phyloP scores from a whole-genome alignment of 2,888 invertebrate genomes.

The Maniola hyperantus region DNA sequence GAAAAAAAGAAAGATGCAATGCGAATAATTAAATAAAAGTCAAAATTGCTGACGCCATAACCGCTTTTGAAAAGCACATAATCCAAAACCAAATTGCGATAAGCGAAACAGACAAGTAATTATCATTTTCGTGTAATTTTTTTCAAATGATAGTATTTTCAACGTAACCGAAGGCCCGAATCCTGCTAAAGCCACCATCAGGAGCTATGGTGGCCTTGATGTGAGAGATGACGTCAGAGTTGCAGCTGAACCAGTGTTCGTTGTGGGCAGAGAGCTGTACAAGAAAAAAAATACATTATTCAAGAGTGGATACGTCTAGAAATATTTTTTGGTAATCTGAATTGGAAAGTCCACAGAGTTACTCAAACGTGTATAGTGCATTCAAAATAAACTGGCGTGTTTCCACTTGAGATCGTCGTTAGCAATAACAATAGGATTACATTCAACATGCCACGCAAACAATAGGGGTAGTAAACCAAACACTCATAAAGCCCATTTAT shows the following conservation, averaged over 20 bases:
- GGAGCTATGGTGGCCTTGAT: constrained; percentile 83
- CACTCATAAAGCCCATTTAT: no score
- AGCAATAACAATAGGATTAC: no score
- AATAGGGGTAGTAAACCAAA: no score
- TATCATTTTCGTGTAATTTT: background rate
- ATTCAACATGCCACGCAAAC: no score
- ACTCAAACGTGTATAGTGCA: no score
- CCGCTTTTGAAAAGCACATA: constrained; percentile 2
- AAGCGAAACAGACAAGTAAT: background rate
- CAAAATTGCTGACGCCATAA: background rate
- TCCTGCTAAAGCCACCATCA: constrained; percentile 84
- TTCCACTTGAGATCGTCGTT: no score
- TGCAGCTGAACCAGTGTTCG: constrained; percentile 74
- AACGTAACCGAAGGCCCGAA: constrained; percentile 70
- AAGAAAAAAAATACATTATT: background rate
- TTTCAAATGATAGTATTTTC: constrained; percentile 27
- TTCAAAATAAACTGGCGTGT: no score
- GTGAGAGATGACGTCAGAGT: constrained; percentile 71
- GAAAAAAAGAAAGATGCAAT: no score
- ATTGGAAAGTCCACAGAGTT: no score
- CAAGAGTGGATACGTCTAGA: background rate
- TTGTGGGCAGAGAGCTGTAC: constrained; percentile 78
- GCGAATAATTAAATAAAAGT: background rate
- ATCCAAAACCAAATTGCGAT: background rate
- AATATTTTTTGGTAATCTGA: background rate